Evolutionary conservation across 2,113 vertebrate genomes (phyloP), one percentile per base, ranked within the genome.

Genomic region (Pica pica): DNA sequence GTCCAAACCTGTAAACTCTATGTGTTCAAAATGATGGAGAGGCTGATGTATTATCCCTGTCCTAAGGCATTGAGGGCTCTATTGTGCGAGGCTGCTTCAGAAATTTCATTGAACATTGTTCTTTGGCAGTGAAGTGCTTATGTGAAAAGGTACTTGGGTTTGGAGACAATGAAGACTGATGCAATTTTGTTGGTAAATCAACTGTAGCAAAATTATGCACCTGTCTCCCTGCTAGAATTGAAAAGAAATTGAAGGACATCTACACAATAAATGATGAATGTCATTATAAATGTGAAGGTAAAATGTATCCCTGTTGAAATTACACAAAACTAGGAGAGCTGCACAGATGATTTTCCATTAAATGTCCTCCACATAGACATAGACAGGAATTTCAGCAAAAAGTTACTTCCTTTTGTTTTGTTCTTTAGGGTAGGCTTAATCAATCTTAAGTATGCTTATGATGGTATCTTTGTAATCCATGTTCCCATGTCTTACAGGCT

Each of bases 401-500:
- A 73, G n/a, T 49, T 39, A 20, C 44, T 52, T 87, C 64, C 24
- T 87, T 93, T 70, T 77, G 22, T 83, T 83, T 42, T 83, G 42
- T 89, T 95, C 75, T 93, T 91, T 44, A 84, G 55, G 76, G 46
- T 63, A 82, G 69, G 39, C 31, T 68, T 93, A 91, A 80, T 82
- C 65, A 74, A 63, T 16, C 18, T 83, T 68, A 70, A 77, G 33
- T 56, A 21, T 23, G 4, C 26, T 42, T 50, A 11, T 57, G 39
- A 35, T 42, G 47, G 8, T 49, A 30, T 63, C 18, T 93, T 96
- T 96, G 74, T 87, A 59, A 95, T 74, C 44, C 37, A 2, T 30
- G 30, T 97, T 61, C 89, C 81, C 79, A 13, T 37, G 35, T 89
- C 44, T 46, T 92, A 24, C 89, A 98, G 98, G 93, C 87, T 98